These are phyloP conservation scores for Mormyrops attenuatus DNA, from an alignment of 2,797 vertebrate species.

Conservation along the genomic window DNA sequence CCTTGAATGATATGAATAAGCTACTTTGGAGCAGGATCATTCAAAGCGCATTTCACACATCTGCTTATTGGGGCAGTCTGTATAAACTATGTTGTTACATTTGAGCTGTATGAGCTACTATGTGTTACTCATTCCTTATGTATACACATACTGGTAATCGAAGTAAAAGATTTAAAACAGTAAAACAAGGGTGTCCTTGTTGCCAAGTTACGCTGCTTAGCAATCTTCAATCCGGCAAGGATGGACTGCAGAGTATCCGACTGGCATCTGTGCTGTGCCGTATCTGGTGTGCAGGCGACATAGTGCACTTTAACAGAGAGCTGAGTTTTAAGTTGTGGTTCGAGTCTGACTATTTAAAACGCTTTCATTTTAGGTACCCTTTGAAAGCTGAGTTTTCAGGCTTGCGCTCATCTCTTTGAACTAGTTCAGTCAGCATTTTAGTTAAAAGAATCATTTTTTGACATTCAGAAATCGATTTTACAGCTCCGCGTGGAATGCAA, in stretches of 20 bases:
- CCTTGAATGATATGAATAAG: background rate
- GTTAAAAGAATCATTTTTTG: slow-evolving; percentile 14
- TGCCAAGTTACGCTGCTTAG: background rate
- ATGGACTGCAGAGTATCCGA: background rate
- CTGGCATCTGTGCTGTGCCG: background rate
- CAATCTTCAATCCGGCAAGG: background rate
- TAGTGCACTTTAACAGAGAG: background rate
- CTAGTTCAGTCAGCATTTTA: background rate
- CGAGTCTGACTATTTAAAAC: background rate
- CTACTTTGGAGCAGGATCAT: background rate
- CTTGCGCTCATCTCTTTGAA: background rate
- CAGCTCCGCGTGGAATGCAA: background rate
- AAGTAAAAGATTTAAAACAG: background rate
- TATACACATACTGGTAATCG: background rate
- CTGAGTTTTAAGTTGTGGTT: slow-evolving; percentile 14
- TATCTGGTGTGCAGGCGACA: slow-evolving; percentile 5
- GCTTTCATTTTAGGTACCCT: slow-evolving; percentile 9
- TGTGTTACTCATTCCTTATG: background rate
- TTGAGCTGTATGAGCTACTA: background rate
- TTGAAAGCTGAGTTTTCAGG: background rate
- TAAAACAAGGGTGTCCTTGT: background rate
- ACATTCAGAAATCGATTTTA: background rate
- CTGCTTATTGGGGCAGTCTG: background rate
- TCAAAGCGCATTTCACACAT: background rate
- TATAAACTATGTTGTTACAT: background rate